Evolutionary conservation across 1,140 invertebrate genomes (phyloP).

Genomic region (Cydia fagiglandana): DNA sequence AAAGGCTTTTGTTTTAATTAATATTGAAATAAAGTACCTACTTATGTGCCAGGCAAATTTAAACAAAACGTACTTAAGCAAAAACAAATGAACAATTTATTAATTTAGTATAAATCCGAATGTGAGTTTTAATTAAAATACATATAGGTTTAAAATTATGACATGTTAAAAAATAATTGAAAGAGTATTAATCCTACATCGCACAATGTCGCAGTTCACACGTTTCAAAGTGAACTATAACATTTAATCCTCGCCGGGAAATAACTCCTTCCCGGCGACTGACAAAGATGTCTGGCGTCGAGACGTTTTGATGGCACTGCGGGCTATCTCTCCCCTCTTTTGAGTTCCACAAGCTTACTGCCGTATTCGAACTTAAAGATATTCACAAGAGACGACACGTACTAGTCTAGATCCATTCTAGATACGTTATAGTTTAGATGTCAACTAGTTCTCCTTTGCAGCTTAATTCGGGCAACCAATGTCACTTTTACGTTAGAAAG

Average conservation of each 20-base stretch:
- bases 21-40: not conserved
- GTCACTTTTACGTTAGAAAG: too few species aligned
- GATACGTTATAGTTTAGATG: too few species aligned
- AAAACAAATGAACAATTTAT: too few species aligned
- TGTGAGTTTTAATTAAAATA: too few species aligned
- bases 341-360: not conserved
- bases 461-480: too few species aligned
- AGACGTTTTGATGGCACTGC: constrained; percentile 10
- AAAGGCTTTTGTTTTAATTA: not conserved
- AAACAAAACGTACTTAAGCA: not conserved
- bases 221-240: not conserved
- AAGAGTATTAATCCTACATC: not conserved
- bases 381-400: too few species aligned
- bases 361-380: too few species aligned
- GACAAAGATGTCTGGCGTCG: constrained; percentile 15
- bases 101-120: too few species aligned
- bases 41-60: too few species aligned
- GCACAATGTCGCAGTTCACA: not conserved
- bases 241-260: not conserved
- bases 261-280: not conserved
- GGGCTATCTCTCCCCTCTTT: not conserved
- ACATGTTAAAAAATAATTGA: not conserved
- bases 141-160: too few species aligned
- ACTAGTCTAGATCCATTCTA: too few species aligned
- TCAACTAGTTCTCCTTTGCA: too few species aligned